Base-by-base conservation (phyloP, 2,113 vertebrate genomes). In the Myiozetetes cayanensis region DNA sequence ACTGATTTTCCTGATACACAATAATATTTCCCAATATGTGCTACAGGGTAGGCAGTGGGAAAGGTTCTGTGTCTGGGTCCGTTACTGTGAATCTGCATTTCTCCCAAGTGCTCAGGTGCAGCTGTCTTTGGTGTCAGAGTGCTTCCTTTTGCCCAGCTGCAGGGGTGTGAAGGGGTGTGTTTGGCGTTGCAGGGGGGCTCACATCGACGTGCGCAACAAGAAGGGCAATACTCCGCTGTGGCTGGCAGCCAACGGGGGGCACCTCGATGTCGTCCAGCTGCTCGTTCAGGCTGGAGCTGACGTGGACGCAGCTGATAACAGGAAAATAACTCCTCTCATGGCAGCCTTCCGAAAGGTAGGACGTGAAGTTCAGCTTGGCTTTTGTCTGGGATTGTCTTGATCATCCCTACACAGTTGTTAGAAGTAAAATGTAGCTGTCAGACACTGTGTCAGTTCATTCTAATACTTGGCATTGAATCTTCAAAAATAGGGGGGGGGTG, bases 281-380 rank as follows among this genome's bases (percentile, higher is more conserved):
- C 96, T 99, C 39, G 99, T 99, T 22, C 99, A 99, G 71, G 99
- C 99, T 58, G 99, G 98, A 83, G 99, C 99, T 67, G 99, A 99
- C 39, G 99, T 99, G 87, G 99, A 99, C 95, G 99, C 99, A 85
- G 99, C 99, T 27, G 99, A 99, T 96, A 99, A 99, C 98, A 98
- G 99, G 97, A 99, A 99, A 95, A 99, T 99, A 89, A 99, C 99
- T 25, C 99, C 99, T 15, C 99, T 99, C 39, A 99, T 99, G 99
- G 99, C 99, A 93, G 99, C 99, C 43, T 99, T 99, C 97, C 98
- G 99, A 94, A 99, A 99, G 98, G 99, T 99, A 97, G 23, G 37
- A 1, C 6, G 2, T 27, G 2, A 52, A 28, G 9, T 63, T 71
- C 24, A 17, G 18, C 47, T 66, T 68, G 22, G 21, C 18, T n/a